Conservation (phyloP, 1,140 invertebrate genomes). For the Saxidomus purpurata region DNA sequence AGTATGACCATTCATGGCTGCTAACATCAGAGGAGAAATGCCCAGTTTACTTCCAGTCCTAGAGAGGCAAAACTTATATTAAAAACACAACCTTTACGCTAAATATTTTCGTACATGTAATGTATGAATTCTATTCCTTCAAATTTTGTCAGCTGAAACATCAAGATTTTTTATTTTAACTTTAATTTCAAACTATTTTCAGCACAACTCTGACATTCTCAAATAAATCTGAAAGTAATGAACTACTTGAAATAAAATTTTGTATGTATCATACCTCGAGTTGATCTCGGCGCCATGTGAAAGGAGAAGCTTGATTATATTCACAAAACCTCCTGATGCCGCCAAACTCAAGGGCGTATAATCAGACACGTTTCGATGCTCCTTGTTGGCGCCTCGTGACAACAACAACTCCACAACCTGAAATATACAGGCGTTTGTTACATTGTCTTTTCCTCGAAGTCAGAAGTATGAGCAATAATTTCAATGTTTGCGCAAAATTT, state of each 20-base stretch:
- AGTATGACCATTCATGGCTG: slow-evolving; percentile 99
- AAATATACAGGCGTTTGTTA: no score
- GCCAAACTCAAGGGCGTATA: slow-evolving; percentile 99
- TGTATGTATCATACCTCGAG: slow-evolving; percentile 89
- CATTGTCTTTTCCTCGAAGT: no score
- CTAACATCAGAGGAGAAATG: slow-evolving; percentile 99
- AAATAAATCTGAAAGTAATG: no score
- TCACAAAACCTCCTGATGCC: slow-evolving; percentile 99
- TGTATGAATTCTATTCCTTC: no score
- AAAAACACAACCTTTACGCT: background rate
- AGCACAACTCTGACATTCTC: no score
- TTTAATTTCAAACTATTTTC: no score
- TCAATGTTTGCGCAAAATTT: no score
- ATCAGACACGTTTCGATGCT: slow-evolving; percentile 99
- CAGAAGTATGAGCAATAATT: no score
- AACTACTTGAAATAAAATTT: no score
- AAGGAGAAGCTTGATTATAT: slow-evolving; percentile 98
- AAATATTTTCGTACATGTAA: no score
- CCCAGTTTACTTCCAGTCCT: slow-evolving; percentile 98
- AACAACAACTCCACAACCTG: slow-evolving; percentile 97
- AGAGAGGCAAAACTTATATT: slow-evolving; percentile 83
- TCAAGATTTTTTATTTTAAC: no score
- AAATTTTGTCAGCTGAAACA: no score
- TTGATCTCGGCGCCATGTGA: slow-evolving; percentile 99
- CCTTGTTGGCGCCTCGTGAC: slow-evolving; percentile 96